Evolutionary conservation across 2,113 vertebrate species (phyloP).

Genomic region (Dunckerocampus dactyliophorus): DNA sequence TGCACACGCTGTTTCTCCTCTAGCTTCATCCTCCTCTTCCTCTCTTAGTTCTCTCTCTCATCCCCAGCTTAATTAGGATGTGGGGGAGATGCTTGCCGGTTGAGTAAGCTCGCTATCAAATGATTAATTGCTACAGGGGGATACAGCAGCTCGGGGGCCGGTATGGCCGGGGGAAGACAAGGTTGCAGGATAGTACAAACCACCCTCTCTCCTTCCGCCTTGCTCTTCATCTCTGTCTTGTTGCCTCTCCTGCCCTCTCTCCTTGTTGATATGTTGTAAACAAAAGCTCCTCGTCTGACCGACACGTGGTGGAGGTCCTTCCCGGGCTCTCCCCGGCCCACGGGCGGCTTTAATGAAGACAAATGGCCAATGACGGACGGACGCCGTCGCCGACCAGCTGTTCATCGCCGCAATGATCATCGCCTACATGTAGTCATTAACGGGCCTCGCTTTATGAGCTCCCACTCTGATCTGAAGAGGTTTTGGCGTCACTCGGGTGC

Average conservation of each 20-base stretch:
- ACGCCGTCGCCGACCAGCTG: constrained; percentile 56
- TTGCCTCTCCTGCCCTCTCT: constrained; percentile 40
- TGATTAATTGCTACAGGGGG: constrained; percentile 78
- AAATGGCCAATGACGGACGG: constrained; percentile 50
- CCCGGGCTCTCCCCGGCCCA: constrained; percentile 34
- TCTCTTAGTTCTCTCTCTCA: constrained; percentile 2
- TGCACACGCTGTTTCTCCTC: constrained; percentile 17
- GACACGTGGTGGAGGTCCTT: constrained; percentile 14
- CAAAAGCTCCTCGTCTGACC: constrained; percentile 54
- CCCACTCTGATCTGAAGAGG: constrained; percentile 10
- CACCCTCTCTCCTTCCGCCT: constrained; percentile 5
- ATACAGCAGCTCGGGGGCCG: constrained; percentile 59
- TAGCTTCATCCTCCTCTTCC: constrained; percentile 5
- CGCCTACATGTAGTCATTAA: constrained; percentile 46
- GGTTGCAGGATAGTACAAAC: constrained; percentile 61
- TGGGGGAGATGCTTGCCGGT: constrained; percentile 66
- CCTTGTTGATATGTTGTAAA: constrained; percentile 56
- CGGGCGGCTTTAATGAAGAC: constrained; percentile 66
- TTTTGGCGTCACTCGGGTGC: constrained; percentile 11
- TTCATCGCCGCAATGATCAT: constrained; percentile 52
- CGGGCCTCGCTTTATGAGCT: constrained; percentile 27
- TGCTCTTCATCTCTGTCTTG: constrained; percentile 61
- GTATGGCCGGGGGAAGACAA: constrained; percentile 64
- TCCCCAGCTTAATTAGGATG: constrained; percentile 72
- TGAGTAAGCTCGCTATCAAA: constrained; percentile 76